These are phyloP conservation scores for Perccottus glenii DNA, from an alignment of 2,113 vertebrate species.

Conservation along the genomic window DNA sequence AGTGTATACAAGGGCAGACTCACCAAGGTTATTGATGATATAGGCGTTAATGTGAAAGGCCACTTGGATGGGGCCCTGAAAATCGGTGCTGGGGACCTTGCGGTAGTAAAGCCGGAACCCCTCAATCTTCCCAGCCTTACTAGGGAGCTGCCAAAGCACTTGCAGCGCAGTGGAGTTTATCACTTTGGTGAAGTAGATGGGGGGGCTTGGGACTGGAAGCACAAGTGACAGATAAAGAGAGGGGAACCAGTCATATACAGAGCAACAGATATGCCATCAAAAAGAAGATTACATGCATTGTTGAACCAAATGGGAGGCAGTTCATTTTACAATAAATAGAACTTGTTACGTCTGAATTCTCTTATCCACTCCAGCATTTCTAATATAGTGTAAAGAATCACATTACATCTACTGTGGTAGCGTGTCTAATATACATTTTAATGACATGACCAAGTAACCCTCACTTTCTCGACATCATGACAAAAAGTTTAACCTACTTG, in stretches of 20 bases:
- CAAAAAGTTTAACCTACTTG: too few species aligned
- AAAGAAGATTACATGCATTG: too few species aligned
- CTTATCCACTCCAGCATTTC: too few species aligned
- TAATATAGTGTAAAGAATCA: too few species aligned
- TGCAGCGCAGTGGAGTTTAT: constrained; percentile 71
- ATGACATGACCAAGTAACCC: too few species aligned
- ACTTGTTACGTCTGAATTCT: too few species aligned
- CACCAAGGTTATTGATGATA: constrained; percentile 72
- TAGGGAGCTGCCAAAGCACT: constrained; percentile 79
- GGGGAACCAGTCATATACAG: not conserved
- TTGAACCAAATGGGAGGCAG: too few species aligned
- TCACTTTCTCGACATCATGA: too few species aligned
- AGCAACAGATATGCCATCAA: not conserved
- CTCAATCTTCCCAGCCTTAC: constrained; percentile 66
- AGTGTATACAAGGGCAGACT: constrained; percentile 26
- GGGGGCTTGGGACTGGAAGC: constrained; percentile 68
- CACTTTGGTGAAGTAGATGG: constrained; percentile 78
- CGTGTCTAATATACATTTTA: too few species aligned
- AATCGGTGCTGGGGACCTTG: constrained; percentile 70
- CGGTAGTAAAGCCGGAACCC: constrained; percentile 79
- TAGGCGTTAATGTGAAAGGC: constrained; percentile 67
- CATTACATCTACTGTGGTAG: too few species aligned
- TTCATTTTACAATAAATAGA: too few species aligned
- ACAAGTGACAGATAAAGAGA: not conserved
- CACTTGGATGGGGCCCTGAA: constrained; percentile 71